Base-by-base conservation (phyloP, 2,113 vertebrate genomes). In the Rhabdornis inornatus region DNA sequence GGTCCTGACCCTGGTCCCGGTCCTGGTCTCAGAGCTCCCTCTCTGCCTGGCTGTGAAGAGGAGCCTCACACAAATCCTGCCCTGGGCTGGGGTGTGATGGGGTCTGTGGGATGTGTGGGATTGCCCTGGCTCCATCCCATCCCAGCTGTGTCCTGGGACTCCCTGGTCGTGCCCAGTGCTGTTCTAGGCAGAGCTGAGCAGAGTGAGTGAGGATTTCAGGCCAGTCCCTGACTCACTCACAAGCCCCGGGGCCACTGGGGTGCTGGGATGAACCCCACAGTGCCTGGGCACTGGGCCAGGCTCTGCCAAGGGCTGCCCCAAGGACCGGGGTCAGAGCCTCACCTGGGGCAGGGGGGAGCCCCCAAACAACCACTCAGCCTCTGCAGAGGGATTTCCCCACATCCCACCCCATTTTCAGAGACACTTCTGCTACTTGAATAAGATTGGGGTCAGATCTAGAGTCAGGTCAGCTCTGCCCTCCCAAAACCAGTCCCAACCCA, bases 61-160 rank as follows among this genome's bases (percentile, higher is more conserved):
- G 23, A 69, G 15, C 16, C 80, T 11, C 28, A 10, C 3, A 18
- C 28, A 27, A 7, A 13, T 17, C 11, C 2, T 13, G 7, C 42
- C 21, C 35, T 11, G 35, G 50, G 37, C 45, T 40, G 68, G 49
- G 24, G 30, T 30, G 65, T 10, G 3, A 2, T 2, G 2, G 61
- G 70, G 28, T 30, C n/a, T 40, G 49, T 3, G 47, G 45, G 60
- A 3, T 0, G 0, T 35, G 50, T 14, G 47, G 47, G 47, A 17
- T 19, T 44, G 44, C 8, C 59, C 69, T 27, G 39, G 8, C 11
- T 60, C 40, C 40, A 40, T 40, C 40, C 40, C 40, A 15, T 13
- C 40, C 15, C 40, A 40, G 40, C 13, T 40, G 40, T 40, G 11
- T 40, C 40, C 11, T 6, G 40, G 40, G 40, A 40, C 40, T 40